Base-by-base conservation (phyloP, 37 sponge, comb jelly and placozoan species). In the Spongilla lacustris region DNA sequence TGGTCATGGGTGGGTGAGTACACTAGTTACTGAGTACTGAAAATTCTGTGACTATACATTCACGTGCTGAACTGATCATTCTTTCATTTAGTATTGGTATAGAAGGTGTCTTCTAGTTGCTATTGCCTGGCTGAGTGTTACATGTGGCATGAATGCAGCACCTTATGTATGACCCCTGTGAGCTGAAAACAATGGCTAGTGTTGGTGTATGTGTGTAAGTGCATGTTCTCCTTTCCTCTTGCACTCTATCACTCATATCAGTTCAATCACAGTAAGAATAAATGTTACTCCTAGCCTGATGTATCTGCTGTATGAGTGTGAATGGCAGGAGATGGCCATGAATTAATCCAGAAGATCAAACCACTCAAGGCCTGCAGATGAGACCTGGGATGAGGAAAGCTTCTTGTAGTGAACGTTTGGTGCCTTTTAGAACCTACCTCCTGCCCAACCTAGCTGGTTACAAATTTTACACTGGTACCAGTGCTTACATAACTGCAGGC, bases 1-100 rank as follows among this genome's bases (percentile, higher is more conserved):
- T 58, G 58, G 58, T 58, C 58, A 58, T 58, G 58, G 58, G 58
- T 58, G 58, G 58, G 58, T 58, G 58, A 58, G 58, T 58, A 58
- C 58, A 58, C 58, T 58, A 58, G 58, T 58, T 58, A 58, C 58
- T 58, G 58, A 58, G 58, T 58, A 58, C 12, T 58, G 58, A 58
- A 58, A 58, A 58, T 58, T 58, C 58, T 58, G 58, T 58, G 58
- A 17, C 58, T 58, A 14, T 58, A 58, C 58, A 58, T 58, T 14
- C 58, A 58, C 19, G 58, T 58, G 58, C 58, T 58, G 58, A 58
- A 58, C 58, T 58, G 58, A 58, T 58, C 58, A 58, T 58, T 58
- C 58, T 14, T 58, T 58, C 19, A 58, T 58, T 58, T 58, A 58
- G 58, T 58, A 58, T 58, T 58, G 58, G 58, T 58, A 58, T 58